Evolutionary conservation across 2,797 vertebrate species (phyloP), one percentile per base, ranked within the genome.

Genomic region (Malacoraja senta): DNA sequence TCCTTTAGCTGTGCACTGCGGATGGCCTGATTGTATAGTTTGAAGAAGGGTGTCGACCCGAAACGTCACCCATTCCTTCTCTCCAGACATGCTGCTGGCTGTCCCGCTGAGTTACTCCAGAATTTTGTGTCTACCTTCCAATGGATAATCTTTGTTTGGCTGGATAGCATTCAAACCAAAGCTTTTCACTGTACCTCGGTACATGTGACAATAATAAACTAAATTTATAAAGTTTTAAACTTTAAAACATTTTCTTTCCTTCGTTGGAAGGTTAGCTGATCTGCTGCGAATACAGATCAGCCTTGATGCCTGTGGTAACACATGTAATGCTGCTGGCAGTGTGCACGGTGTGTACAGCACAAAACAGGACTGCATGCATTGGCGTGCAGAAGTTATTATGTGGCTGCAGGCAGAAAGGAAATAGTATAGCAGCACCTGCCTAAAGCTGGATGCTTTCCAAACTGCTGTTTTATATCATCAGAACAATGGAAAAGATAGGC

Each of bases 331-430:
- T 92, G 90, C 24, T 72, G 88, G 88, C 88, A 92, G 35, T 44
- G 65, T 92, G 24, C 29, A n/a, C 24, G 21, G 71, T 29, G 12
- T 29, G 21, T 29, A 92, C n/a, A 53, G 12, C 58, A 44, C 72
- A 88, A 63, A 88, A 88, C n/a, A 88, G 7, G 84, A 21, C 17
- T 68, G 7, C 71, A 26, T 53, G 71, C 29, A 71, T 88, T 65
- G 65, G 71, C 71, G 71, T 29, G 71, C 68, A 53, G 24, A 10
- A n/a, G 71, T 6, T 74, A 92, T 92, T 74, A 76, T 92, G 71
- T 92, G 76, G 71, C 90, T 74, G 90, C 71, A 92, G 68, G 90
- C 68, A 76, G 44, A 72, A 53, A 92, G 90, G 90, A 92, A 92
- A 38, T 26, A 21, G 35, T 72, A 53, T 9, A 58, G 35, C 68